Percentiles rank a stretch among this genome's conserved stretches.
These are phyloP conservation scores for Cancer borealis DNA, from an alignment of 2,888 invertebrate genomes.

Conservation along the genomic window DNA sequence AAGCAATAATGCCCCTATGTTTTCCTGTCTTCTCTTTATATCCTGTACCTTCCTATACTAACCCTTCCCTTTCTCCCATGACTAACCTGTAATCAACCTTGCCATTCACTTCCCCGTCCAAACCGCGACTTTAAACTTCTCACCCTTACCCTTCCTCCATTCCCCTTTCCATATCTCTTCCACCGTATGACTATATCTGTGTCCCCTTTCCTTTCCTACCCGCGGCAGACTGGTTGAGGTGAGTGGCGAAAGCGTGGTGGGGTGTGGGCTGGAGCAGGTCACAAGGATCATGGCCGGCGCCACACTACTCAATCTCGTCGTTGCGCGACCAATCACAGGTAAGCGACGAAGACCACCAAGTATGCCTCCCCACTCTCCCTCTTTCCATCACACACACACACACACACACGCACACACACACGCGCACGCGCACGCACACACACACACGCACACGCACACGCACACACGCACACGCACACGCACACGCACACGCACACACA, in stretches of 20 bases:
- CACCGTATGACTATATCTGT: neutral
- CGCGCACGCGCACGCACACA: no score
- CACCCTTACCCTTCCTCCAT: neutral
- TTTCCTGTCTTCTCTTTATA: neutral
- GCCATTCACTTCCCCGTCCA: neutral
- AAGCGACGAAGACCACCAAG: neutral
- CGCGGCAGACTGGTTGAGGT: constrained; percentile 87
- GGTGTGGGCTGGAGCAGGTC: constrained; percentile 78
- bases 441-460: no score
- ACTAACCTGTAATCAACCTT: constrained; percentile 4
- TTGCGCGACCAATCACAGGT: constrained; percentile 65
- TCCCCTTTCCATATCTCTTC: neutral
- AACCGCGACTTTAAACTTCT: neutral
- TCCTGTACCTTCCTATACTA: neutral
- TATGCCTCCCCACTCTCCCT: neutral
- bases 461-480: no score
- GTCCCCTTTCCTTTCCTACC: neutral
- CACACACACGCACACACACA: no score
- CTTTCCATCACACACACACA: no score
- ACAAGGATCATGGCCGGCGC: constrained; percentile 69
- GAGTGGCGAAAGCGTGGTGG: constrained; percentile 88
- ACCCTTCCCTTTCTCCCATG: neutral
- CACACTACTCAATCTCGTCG: constrained; percentile 70
- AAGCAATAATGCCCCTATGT: no score
- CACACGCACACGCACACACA: no score